These are phyloP conservation scores for Burhinus bistriatus DNA, from an alignment of 2,113 vertebrate species.

Conservation along the genomic window DNA sequence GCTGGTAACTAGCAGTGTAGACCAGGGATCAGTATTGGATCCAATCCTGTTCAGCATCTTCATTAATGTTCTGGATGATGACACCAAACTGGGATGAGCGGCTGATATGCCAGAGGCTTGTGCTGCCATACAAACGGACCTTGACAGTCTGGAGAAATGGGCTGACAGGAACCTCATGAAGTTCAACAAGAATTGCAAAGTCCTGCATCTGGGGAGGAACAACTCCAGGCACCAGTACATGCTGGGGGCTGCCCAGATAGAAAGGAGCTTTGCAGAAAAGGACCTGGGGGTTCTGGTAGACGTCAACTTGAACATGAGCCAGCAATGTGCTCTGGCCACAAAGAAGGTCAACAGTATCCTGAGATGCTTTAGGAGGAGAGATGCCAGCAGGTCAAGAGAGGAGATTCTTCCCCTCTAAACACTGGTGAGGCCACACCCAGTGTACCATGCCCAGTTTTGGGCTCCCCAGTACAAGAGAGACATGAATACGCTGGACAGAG, in stretches of 20 bases:
- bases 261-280: not conserved
- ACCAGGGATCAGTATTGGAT: not conserved
- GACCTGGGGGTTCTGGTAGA: not conserved
- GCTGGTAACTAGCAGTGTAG: not conserved
- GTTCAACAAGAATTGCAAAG: not conserved
- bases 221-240: not conserved
- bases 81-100: not conserved
- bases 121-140: not conserved
- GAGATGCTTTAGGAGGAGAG: not conserved
- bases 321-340: not conserved
- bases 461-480: not conserved
- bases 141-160: not conserved
- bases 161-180: not conserved
- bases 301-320: not conserved
- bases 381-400: not conserved
- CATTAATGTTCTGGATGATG: not conserved
- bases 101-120: accelerated
- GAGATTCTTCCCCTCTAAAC: not conserved
- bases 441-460: not conserved
- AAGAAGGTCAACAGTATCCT: not conserved
- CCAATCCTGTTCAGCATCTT: not conserved
- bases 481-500: not conserved
- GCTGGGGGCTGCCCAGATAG: not conserved
- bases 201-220: not conserved
- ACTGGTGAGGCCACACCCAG: not conserved